Evolutionary conservation across 2,113 vertebrate species (phyloP).

Genomic region (Ceratotherium simum): DNA sequence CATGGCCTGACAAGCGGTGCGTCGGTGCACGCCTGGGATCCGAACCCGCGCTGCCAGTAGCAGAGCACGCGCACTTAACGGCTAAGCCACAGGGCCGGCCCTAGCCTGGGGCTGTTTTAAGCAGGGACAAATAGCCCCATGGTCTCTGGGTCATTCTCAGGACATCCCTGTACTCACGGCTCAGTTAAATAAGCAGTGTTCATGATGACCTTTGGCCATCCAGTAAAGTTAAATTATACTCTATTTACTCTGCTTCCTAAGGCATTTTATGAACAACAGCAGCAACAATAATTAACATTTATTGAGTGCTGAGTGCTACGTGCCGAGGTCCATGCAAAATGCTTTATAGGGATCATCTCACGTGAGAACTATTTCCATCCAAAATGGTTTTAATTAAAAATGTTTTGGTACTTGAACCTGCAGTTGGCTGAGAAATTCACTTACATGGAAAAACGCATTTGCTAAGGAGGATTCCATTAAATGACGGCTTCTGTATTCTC

Average conservation of each 20-base stretch:
- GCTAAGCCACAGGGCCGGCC: too few relatives aligned
- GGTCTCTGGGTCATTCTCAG: background rate
- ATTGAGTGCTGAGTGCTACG: background rate
- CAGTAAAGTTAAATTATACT: background rate
- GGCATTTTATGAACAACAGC: background rate
- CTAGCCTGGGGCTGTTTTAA: background rate
- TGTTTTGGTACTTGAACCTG: background rate
- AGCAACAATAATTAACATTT: background rate
- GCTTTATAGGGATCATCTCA: slow-evolving; percentile 42
- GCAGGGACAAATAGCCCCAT: background rate
- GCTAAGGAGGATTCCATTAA: background rate
- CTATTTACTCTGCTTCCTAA: background rate
- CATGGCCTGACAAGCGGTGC: too few relatives aligned
- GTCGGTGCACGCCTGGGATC: too few relatives aligned
- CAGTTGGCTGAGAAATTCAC: background rate
- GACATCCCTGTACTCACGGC: background rate
- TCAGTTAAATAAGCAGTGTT: background rate
- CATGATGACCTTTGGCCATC: background rate
- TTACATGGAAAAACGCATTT: slow-evolving; percentile 8
- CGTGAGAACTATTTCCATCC: background rate
- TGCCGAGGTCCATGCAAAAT: background rate
- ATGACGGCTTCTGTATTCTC: background rate
- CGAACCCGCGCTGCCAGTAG: too few relatives aligned
- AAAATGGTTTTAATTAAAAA: slow-evolving; percentile 38
- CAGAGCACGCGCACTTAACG: too few relatives aligned